Conservation (phyloP, 1,140 invertebrate species). For the Drosophila nasuta region DNA sequence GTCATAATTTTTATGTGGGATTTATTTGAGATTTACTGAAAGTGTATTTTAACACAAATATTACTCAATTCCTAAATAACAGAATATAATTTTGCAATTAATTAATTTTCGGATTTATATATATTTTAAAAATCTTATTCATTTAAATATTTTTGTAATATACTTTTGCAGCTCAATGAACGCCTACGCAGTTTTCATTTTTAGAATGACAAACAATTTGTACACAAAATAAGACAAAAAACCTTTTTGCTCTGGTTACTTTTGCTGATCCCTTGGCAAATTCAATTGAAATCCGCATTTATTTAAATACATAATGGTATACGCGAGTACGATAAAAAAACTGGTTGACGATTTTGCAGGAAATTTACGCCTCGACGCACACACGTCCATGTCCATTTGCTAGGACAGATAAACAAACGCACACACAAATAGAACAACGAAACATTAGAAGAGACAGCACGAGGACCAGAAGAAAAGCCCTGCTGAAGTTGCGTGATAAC, state of each 20-base stretch:
- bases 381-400: slow-evolving; percentile 30
- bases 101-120: too few species aligned
- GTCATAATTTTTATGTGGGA: too few species aligned
- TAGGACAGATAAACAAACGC: not conserved
- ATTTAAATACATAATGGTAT: slow-evolving; percentile 31
- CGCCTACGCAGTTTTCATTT: not conserved
- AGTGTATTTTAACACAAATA: too few species aligned
- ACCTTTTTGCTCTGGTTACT: slow-evolving; percentile 3
- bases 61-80: too few species aligned
- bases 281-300: slow-evolving; percentile 44
- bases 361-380: slow-evolving; percentile 56
- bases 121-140: too few species aligned
- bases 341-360: slow-evolving; percentile 42
- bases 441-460: slow-evolving; percentile 35
- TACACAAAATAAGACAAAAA: not conserved
- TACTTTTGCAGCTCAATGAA: too few species aligned
- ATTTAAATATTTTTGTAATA: too few species aligned
- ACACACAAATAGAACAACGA: slow-evolving; percentile 20
- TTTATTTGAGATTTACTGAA: too few species aligned
- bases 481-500: slow-evolving; percentile 36
- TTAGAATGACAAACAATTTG: not conserved
- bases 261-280: slow-evolving; percentile 6
- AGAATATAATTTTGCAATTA: too few species aligned
- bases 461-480: slow-evolving; percentile 24
- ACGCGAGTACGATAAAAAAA: slow-evolving; percentile 10